Base-by-base conservation (phyloP, 2,797 vertebrate genomes). In the Buphagus erythrorhynchus region DNA sequence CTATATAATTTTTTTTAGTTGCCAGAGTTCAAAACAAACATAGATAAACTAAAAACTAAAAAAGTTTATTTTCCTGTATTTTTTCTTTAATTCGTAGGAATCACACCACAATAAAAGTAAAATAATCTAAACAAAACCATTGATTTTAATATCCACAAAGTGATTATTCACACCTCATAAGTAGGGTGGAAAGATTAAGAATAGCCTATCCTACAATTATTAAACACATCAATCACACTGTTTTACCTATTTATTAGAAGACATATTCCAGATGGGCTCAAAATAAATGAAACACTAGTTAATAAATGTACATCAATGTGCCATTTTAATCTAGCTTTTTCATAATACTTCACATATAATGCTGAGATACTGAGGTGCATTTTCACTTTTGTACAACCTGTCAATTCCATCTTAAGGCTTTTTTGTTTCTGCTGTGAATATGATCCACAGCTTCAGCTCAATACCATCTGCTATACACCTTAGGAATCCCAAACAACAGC, bases 391-490 rank as follows among this genome's bases (percentile, higher is more conserved):
- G 10, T 42, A 82, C 69, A 95, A 97, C 68, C 91, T 97, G 93
- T 96, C 89, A 96, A 82, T 95, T 96, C 58, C 14, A 93, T 90
- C 79, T 91, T 97, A 95, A 97, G 78, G 65, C 43, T 63, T 95
- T 84, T 93, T 82, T 65, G 18, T 46, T 84, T 90, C 87, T 95
- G 67, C 89, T 97, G 61, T 93, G 90, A 96, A 93, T 93, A 94
- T 96, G 94, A 97, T 86, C 91, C 78, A 93, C 88, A 90, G 66
- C 87, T 97, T 97, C 78, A 72, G 76, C 90, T 96, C 88, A 90
- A 55, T 85, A 80, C 97, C 96, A 97, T 98, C 97, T 98, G 97
- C 93, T 97, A n/a, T 40, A 95, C 79, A 97, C 90, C 77, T 88
- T 90, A 97, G 94, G 96, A 97, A 58, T 85, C 81, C 29, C 13